phyloP scores from a whole-genome alignment of 1,140 invertebrate species.

The Conus ventricosus region DNA sequence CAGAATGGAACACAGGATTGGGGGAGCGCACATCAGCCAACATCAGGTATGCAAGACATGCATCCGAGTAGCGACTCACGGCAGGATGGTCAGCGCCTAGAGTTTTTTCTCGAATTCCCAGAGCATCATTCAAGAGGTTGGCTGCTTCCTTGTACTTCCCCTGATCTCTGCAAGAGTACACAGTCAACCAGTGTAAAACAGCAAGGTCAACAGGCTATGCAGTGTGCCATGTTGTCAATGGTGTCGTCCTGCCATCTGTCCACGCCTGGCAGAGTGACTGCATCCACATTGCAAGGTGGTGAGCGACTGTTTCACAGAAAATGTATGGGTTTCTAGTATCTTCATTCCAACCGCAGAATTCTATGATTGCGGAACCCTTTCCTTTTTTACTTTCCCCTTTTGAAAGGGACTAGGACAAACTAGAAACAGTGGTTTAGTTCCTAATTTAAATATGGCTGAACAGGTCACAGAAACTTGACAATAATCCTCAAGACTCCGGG shows the following conservation, averaged over 20 bases:
- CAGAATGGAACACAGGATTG: neutral
- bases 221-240: neutral
- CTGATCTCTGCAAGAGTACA: conserved; percentile 80
- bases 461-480: too few relatives aligned
- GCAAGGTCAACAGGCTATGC: neutral
- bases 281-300: neutral
- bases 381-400: too few relatives aligned
- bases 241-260: neutral
- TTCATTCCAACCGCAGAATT: neutral
- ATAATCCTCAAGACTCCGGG: too few relatives aligned
- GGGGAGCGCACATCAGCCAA: neutral
- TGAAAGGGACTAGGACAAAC: too few relatives aligned
- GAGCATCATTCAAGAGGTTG: conserved; percentile 97
- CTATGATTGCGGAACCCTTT: too few relatives aligned
- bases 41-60: neutral
- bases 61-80: conserved; percentile 78
- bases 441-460: too few relatives aligned
- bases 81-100: conserved; percentile 99
- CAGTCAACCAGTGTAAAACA: neutral
- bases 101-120: conserved; percentile 98
- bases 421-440: too few relatives aligned
- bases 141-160: conserved; percentile 99
- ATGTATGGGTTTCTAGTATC: neutral
- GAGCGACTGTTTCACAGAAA: neutral
- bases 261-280: neutral